phyloP scores from a whole-genome alignment of 2,888 invertebrate genomes.

The Ecliptopera silaceata region DNA sequence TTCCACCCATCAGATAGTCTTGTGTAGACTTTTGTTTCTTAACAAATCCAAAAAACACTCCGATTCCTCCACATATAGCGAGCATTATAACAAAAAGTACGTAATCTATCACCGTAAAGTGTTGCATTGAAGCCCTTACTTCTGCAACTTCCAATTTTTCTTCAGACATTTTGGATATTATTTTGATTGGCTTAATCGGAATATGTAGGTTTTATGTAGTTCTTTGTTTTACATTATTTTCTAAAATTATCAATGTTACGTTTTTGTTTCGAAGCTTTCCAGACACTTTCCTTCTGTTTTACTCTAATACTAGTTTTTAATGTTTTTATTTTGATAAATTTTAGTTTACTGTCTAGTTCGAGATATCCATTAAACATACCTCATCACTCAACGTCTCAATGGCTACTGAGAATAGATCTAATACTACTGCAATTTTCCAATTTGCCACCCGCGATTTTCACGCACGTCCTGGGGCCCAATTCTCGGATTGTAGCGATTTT shows the following conservation, averaged over 20 bases:
- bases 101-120: constrained; percentile 85
- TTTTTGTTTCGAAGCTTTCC: no score
- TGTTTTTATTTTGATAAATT: no score
- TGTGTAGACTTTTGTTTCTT: constrained; percentile 84
- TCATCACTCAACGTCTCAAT: constrained; percentile 29
- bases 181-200: no score
- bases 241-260: no score
- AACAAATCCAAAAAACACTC: constrained; percentile 90
- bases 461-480: no score
- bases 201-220: no score
- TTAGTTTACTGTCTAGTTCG: no score
- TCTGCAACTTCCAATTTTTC: constrained; percentile 52
- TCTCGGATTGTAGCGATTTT: no score
- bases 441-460: constrained; percentile 61
- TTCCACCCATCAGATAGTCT: constrained; percentile 91
- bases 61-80: constrained; percentile 87
- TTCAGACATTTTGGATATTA: constrained; percentile 39
- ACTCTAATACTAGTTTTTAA: no score
- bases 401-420: constrained; percentile 37
- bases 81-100: constrained; percentile 87
- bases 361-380: no score
- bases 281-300: no score
- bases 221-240: no score
- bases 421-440: constrained; percentile 64
- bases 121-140: constrained; percentile 58